phyloP scores from a whole-genome alignment of 2,888 invertebrate genomes.

The Mimumesa dahlbomi region DNA sequence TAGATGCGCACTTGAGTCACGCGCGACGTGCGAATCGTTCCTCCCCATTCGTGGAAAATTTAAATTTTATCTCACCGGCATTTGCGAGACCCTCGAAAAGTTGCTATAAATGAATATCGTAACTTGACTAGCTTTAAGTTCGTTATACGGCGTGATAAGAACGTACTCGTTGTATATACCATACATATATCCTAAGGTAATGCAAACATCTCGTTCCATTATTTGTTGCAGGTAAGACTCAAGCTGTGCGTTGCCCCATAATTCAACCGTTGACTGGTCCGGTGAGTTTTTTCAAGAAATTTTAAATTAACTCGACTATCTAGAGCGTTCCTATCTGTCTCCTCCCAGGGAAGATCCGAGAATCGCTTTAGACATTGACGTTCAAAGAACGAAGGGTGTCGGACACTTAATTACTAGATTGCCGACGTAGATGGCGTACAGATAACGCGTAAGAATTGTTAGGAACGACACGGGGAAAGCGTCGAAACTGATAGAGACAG shows the following conservation, averaged over 20 bases:
- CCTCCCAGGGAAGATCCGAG: background rate
- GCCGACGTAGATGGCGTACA: background rate
- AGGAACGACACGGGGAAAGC: too few relatives aligned
- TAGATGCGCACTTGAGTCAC: constrained; percentile 57
- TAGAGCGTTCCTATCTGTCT: constrained; percentile 24
- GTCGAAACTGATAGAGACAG: too few relatives aligned
- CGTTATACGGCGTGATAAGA: background rate
- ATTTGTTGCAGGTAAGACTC: constrained; percentile 70
- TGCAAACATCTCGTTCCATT: constrained; percentile 56
- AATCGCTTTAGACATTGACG: too few relatives aligned
- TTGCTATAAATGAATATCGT: too few relatives aligned
- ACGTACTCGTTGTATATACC: too few relatives aligned
- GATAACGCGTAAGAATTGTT: constrained; percentile 2
- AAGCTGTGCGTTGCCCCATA: constrained; percentile 22
- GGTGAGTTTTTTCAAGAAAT: constrained; percentile 59
- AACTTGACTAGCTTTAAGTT: too few relatives aligned
- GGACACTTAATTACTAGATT: constrained; percentile 46
- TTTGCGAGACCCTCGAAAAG: too few relatives aligned
- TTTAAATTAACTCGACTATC: constrained; percentile 66
- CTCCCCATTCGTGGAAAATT: constrained; percentile 51
- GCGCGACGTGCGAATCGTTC: constrained; percentile 41
- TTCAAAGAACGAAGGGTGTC: constrained; percentile 3
- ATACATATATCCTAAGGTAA: constrained; percentile 31
- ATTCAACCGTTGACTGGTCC: constrained; percentile 51
- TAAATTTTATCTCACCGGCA: too few relatives aligned